Base-by-base conservation (phyloP, 2,797 vertebrate species). In the Sciurus vulgaris region DNA sequence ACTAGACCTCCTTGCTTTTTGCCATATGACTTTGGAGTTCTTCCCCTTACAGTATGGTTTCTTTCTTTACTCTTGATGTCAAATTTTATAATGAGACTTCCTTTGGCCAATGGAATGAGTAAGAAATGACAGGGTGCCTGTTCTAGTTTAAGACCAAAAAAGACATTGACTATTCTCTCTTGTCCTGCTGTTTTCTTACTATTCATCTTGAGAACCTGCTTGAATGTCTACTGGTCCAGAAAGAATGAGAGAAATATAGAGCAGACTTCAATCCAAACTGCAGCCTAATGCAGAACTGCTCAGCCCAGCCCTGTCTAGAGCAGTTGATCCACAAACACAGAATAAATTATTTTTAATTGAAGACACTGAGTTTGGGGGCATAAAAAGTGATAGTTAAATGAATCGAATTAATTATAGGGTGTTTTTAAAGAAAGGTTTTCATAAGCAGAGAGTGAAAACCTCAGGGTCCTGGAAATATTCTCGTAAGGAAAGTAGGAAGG, bases 301-400 rank as follows among this genome's bases (percentile, higher is more conserved):
- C n/a, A 61, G 2, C 10, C 8, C 13, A 63, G 28, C 28, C 24
- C 38, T 24, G 13, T 13, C 7, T 41, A 13, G 5, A 35, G 59
- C 44, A 22, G 3, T 86, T 67, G 61, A 49, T 70, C 61, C n/a
- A 22, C 33, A 73, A 72, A 69, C 3, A 5, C 35, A 35, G 6
- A 93, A 35, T 79, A 83, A 78, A 44, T 69, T 3, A 7, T 86
- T 93, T 91, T 94, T 51, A 74, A 38, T 92, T 44, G 49, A 85
- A 88, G 41, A 2, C 12, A 33, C 17, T 74, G 44, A 54, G 11
- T 81, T 41, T 54, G 3, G 12, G 28, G 9, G 4, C 78, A 56
- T 85, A 63, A 38, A 24, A 30, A 91, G 22, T n/a, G 51, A 47
- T 35, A 59, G 24, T 56, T 91, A 78, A 87, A 61, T 38, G 70